Conservation (phyloP, 2,797 vertebrate species). For the Scolopax bukidnonensis region DNA sequence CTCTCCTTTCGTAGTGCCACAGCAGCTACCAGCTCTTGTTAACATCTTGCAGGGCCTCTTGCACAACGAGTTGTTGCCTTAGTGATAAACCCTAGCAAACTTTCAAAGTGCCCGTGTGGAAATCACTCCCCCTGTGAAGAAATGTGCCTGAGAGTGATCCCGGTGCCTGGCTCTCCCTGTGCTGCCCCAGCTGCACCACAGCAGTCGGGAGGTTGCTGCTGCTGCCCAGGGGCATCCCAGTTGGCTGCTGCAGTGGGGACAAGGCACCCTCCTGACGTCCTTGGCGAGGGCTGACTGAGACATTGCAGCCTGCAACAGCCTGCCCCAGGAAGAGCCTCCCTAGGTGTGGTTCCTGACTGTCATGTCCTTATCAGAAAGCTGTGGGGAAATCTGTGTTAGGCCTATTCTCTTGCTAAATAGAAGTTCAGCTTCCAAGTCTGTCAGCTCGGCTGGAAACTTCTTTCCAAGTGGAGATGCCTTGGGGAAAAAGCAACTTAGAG, state of each 20-base stretch:
- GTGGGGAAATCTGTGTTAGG: background rate
- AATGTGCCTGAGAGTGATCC: accelerated
- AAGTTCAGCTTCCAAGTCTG: background rate
- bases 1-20: accelerated
- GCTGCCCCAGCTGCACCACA: background rate
- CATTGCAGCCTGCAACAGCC: background rate
- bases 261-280: background rate
- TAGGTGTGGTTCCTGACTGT: background rate
- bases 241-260: background rate
- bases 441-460: background rate
- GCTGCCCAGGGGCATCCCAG: accelerated
- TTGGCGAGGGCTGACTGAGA: background rate
- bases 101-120: accelerated
- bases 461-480: background rate
- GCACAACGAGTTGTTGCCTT: background rate
- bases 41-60: background rate
- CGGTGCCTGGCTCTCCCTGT: background rate
- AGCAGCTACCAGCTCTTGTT: background rate
- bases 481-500: background rate
- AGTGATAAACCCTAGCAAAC: background rate
- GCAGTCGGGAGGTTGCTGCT: background rate
- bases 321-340: background rate
- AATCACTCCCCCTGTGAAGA: background rate
- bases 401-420: slow-evolving; percentile 10
- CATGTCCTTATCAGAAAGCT: background rate